Evolutionary conservation across 1,140 invertebrate species (phyloP).

Genomic region (Mamestra configurata): DNA sequence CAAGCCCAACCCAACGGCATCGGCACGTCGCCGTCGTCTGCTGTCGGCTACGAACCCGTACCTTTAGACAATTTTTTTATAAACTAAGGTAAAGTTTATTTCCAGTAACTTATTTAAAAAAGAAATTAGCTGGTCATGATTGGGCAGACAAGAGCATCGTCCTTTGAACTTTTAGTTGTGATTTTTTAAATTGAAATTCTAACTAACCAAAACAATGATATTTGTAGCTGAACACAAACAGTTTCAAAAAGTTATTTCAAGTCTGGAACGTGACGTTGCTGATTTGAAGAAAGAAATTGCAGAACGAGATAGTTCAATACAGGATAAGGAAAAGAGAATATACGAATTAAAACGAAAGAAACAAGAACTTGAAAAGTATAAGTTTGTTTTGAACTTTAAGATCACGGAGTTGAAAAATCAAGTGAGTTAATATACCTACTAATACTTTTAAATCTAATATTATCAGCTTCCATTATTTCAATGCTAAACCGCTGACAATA

Average conservation of each 20-base stretch:
- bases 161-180: too few species aligned
- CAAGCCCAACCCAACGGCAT: too few species aligned
- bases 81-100: too few species aligned
- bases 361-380: conserved; percentile 96
- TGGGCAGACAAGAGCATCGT: too few species aligned
- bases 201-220: not conserved
- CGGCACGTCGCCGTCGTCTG: too few species aligned
- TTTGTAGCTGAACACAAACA: conserved; percentile 90
- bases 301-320: conserved; percentile 94
- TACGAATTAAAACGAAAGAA: conserved; percentile 95
- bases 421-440: conserved; percentile 62
- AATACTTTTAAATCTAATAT: not conserved
- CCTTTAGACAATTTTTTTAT: too few species aligned
- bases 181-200: too few species aligned
- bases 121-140: too few species aligned
- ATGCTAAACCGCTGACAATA: not conserved
- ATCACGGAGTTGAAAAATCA: conserved; percentile 95
- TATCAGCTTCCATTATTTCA: not conserved
- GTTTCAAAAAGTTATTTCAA: conserved; percentile 91
- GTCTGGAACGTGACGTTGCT: conserved; percentile 92
- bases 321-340: conserved; percentile 95
- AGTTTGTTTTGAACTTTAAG: conserved; percentile 96
- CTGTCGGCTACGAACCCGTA: too few species aligned
- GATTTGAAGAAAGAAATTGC: conserved; percentile 93
- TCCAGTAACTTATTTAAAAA: too few species aligned